Evolutionary conservation across 1,140 invertebrate species (phyloP), one percentile per base, ranked within the genome.

Genomic region (Drosophila tropicalis): DNA sequence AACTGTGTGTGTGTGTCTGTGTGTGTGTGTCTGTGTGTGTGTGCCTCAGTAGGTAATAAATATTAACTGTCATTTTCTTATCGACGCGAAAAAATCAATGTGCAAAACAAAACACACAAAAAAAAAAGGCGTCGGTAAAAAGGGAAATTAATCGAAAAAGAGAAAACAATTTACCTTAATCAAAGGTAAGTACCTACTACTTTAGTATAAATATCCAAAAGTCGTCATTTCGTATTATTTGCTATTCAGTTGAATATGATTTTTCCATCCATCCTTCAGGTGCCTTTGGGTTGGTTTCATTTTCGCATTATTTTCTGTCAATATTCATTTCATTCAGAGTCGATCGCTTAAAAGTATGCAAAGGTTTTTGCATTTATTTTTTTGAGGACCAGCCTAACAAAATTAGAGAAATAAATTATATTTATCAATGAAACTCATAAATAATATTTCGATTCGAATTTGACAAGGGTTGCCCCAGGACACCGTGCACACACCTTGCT

Each of bases 391-490:
- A 22, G 17, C 44, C 44, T 51, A 51, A 51, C 34, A 36, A 39
- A 76, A 76, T 76, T 63, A 76, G 72, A 36, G 74, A 76, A 65
- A 76, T 76, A 76, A 76, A 76, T 76, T 76, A 76, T 76, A 70
- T 76, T 76, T 76, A 76, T 76, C 74, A 76, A 70, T 76, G 73
- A 39, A 65, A 62, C 73, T 64, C 74, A 76, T 76, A 76, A 76
- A 76, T 76, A 76, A 76, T 76, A 76, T 76, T 76, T 76, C 69
- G 69, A 70, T 76, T 70, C 55, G 60, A 60, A 36, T n/a, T 44
- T 76, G 74, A 76, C 61, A 76, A 60, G 64, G 73, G 65, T 41
- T 63, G 71, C 64, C 44, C 44, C 44, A 19, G 44, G 44, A 51
- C 44, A 51, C 19, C 56, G 51, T 32, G 29, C 44, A 47, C 73